Base-by-base conservation (phyloP, 1,140 invertebrate species). In the Drosophila takahashii region DNA sequence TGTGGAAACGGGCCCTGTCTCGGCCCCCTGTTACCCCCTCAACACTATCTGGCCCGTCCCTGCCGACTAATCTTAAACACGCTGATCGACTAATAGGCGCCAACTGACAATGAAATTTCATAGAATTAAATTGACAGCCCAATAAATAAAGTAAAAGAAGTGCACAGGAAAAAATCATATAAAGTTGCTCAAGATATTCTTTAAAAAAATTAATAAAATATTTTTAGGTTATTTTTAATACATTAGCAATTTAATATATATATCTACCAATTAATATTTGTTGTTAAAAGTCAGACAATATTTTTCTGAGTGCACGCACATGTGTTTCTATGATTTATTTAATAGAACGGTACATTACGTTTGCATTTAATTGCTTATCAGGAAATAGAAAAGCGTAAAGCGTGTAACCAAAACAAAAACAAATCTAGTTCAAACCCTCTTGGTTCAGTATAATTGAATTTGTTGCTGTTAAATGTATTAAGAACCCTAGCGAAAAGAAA, bases 361-460 rank as follows among this genome's bases (percentile, higher is more conserved):
- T 44, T 29, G 26, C 32, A n/a, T 5, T 36, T 53, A 3, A 15
- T 67, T 37, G 44, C 45, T 50, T 52, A 52, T 52, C 45, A 41
- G 27, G 9, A 66, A 51, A 66, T 50, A n/a, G 4, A 13, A 42
- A 34, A 26, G 11, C 10, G 6, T n/a, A 16, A 8, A 18, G 27
- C 16, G 10, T 32, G 32, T 61, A 16, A 15, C n/a, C 15, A 22
- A 44, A 4, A 15, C 18, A 22, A 44, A 16, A 16, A 8, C 9
- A 32, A 32, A 8, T n/a, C n/a, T n/a, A n/a, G n/a, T n/a, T n/a
- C n/a, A n/a, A n/a, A n/a, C n/a, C n/a, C n/a, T n/a, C n/a, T n/a
- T n/a, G n/a, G n/a, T 73, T 51, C 56, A 45, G 36, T 59, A 78
- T 62, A 69, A 83, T 71, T 66, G 76, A 79, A 69, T 65, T 84